phyloP scores from a whole-genome alignment of 2,888 invertebrate genomes.

The Imbricaverruca yamaguchii region DNA sequence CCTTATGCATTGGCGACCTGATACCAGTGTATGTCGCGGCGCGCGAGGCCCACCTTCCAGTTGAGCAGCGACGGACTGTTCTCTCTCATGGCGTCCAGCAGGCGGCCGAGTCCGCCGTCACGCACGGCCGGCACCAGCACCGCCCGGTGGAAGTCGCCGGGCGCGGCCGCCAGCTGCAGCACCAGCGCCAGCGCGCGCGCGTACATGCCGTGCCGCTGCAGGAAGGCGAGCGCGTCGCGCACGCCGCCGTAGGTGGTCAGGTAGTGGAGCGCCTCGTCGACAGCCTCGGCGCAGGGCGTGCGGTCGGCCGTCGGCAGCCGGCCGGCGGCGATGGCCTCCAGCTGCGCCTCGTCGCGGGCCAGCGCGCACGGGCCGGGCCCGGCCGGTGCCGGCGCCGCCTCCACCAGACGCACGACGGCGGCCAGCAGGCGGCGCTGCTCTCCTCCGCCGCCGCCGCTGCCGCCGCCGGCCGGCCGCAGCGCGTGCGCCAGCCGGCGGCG shows the following conservation, averaged over 20 bases:
- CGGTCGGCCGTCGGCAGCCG: background rate
- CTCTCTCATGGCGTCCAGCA: conserved; percentile 57
- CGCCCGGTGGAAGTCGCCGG: conserved; percentile 62
- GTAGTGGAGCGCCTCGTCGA: conserved; percentile 75
- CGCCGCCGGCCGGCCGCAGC: conserved; percentile 36
- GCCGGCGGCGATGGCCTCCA: conserved; percentile 21
- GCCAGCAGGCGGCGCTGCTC: conserved; percentile 30
- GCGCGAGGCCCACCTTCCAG: conserved; percentile 45
- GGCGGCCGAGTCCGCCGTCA: conserved; percentile 52
- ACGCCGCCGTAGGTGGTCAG: conserved; percentile 70
- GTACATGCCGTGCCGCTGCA: conserved; percentile 62
- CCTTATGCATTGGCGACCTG: background rate
- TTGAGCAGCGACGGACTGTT: conserved; percentile 57
- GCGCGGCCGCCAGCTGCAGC: conserved; percentile 57
- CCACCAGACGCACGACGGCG: conserved; percentile 32
- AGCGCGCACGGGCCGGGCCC: conserved; percentile 24
- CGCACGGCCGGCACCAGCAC: conserved; percentile 62
- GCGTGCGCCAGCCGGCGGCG: conserved; percentile 62
- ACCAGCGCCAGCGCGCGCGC: conserved; percentile 61
- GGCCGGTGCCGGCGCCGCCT: conserved; percentile 29
- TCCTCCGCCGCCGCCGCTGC: conserved; percentile 27
- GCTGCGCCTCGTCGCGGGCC: background rate
- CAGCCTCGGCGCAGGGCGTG: conserved; percentile 51
- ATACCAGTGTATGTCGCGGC: background rate
- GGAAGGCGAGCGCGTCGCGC: conserved; percentile 63